Base-by-base conservation (phyloP, 2,888 invertebrate genomes). In the Cephus spinipes region DNA sequence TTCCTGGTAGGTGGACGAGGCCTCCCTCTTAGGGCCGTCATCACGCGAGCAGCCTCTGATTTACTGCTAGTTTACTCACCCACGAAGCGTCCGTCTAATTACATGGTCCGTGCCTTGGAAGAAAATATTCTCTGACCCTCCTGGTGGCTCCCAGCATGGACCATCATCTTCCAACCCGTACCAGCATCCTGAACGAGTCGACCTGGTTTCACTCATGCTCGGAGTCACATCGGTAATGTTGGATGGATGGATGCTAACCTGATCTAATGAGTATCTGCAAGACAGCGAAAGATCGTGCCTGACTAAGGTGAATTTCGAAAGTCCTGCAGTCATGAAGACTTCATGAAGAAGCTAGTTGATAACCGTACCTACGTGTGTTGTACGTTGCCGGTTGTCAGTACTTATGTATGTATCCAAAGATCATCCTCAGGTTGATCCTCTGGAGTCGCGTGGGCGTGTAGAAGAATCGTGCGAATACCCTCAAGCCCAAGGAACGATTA, bases 11-110 rank as follows among this genome's bases (percentile, higher is more conserved):
- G 55, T 15, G 71, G 71, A 71, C 71, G 31, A 71, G 32, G 55
- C 12, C 31, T 71, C 71, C 71, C 31, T 71, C 71, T 71, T 31
- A 71, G 71, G 84, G 86, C 86, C 81, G 85, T 89, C 87, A 86
- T 87, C 87, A 85, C 85, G 85, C 85, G 85, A 87, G 82, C 84
- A 83, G 84, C 79, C 76, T 78, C 85, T 89, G 88, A 90, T 89
- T 89, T 89, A 90, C 87, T 80, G 87, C 85, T 82, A 83, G 85
- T 87, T 88, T 86, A 87, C 87, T 89, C 89, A 89, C 88, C 89
- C 89, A 88, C 89, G 88, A 86, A 85, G 86, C 86, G 89, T 89
- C 85, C 87, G 87, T 89, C 88, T 89, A 89, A 89, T 89, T 89
- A 86, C 87, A 85, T 87, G 88, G 85, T 87, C 87, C 85, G 85